Conservation (phyloP, 2,113 vertebrate genomes). For the Phylloscopus trochilus region DNA sequence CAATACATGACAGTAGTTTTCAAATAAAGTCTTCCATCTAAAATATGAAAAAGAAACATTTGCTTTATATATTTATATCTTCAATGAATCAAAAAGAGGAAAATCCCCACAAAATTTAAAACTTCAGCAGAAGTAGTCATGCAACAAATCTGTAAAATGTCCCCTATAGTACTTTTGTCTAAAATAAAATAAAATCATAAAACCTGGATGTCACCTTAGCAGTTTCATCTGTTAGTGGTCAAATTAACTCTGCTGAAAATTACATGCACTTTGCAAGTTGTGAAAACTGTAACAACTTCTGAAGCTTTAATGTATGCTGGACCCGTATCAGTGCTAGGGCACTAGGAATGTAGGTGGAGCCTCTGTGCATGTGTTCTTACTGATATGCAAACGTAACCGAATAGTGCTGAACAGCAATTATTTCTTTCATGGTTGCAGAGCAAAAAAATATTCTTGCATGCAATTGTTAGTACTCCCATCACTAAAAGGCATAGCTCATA, state of each 20-base stretch:
- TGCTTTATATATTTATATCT: constrained; percentile 29
- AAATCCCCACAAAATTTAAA: neutral
- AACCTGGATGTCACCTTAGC: neutral
- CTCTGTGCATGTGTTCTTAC: constrained; percentile 27
- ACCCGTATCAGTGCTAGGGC: constrained; percentile 16
- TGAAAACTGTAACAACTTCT: neutral
- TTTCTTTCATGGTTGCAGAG: constrained; percentile 64
- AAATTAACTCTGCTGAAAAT: constrained; percentile 14
- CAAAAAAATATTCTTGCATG: constrained; percentile 60
- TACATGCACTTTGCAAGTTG: neutral
- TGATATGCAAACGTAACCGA: constrained; percentile 67
- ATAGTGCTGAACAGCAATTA: constrained; percentile 65
- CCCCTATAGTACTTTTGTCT: neutral
- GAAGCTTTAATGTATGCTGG: constrained; percentile 49
- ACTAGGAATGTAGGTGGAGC: constrained; percentile 42
- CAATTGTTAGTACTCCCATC: constrained; percentile 49
- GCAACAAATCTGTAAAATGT: neutral
- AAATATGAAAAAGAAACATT: constrained; percentile 75
- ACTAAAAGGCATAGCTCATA: constrained; percentile 34
- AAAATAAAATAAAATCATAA: neutral
- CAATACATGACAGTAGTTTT: constrained; percentile 99
- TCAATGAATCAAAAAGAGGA: neutral
- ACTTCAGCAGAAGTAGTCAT: neutral
- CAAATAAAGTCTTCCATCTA: constrained; percentile 99
- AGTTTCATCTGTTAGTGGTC: neutral